Evolutionary conservation across 2,888 invertebrate species (phyloP), one percentile per base, ranked within the genome.

Genomic region (Cosmorhoe ocellata): DNA sequence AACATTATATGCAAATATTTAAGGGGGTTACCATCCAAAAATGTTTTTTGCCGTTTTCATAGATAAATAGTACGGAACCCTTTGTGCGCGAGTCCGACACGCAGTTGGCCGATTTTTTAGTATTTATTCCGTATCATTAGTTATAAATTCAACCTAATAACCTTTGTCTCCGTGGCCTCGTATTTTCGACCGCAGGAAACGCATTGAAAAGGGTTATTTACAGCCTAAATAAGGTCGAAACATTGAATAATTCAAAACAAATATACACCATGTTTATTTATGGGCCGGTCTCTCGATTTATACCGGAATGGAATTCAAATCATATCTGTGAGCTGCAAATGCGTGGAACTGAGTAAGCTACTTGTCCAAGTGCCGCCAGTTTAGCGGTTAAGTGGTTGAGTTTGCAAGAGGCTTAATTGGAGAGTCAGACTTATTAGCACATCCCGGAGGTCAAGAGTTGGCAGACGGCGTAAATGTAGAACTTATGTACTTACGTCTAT

Each of bases 171-270:
- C 26, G 48, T 13, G 43, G 18, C 27, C 18, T 32, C 33, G 44
- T 56, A 56, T 51, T 51, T 51, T 47, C 46, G 49, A 46, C 56
- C 50, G 41, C 40, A 50, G 37, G 39, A 12, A 45, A 40, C 45
- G 36, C 22, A 51, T 52, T 56, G 61, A 61, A 48, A 56, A 65
- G 61, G 66, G 66, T 64, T 54, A 49, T 56, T 60, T 60, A 56
- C 62, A 51, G 49, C 56, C 34, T 45, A 61, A 66, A 64, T 67
- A 64, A 59, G 50, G 50, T 51, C 49, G 51, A 44, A 53, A 57
- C 58, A 48, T 62, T 67, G 59, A 65, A 66, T 69, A 59, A 65
- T 67, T 65, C 61, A 67, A 58, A 49, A 59, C 58, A 55, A 56
- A 52, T 57, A 59, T 55, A 51, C 40, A 24, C 46, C 28, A 51